Conservation (phyloP, 2,888 invertebrate genomes). For the Glomeris marginata region DNA sequence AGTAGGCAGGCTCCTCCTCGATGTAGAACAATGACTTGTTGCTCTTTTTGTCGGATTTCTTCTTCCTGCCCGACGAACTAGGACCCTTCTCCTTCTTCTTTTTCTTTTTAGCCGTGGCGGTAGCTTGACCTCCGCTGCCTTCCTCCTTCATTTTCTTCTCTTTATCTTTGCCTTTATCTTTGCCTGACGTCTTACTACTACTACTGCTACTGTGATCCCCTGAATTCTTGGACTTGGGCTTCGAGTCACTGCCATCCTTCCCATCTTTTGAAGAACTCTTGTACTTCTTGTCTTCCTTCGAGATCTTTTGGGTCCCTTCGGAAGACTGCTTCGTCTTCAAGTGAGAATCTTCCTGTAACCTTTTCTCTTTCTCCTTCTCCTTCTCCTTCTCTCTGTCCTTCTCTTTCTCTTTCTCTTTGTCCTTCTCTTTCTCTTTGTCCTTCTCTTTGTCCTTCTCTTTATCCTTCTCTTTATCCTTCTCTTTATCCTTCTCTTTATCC, state of each 20-base stretch:
- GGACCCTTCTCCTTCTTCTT: slow-evolving; percentile 4
- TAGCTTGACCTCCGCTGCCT: slow-evolving; percentile 18
- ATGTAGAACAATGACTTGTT: slow-evolving; percentile 73
- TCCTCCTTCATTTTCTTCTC: slow-evolving; percentile 13
- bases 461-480: slow-evolving; percentile 18
- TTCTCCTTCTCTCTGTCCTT: slow-evolving; percentile 23
- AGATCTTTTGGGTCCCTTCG: slow-evolving; percentile 22
- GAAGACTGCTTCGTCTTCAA: slow-evolving; percentile 18
- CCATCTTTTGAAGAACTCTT: slow-evolving; percentile 17
- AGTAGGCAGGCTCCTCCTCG: slow-evolving; percentile 75
- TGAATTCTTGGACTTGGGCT: neutral
- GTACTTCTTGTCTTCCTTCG: slow-evolving; percentile 24
- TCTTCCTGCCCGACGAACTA: slow-evolving; percentile 1
- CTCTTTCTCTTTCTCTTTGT: slow-evolving; percentile 23
- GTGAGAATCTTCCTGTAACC: slow-evolving; percentile 32
- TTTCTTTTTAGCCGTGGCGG: slow-evolving; percentile 33
- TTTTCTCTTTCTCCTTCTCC: slow-evolving; percentile 20
- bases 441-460: slow-evolving; percentile 10
- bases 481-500: slow-evolving; percentile 15
- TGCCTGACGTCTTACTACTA: slow-evolving; percentile 2
- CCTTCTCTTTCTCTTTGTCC: slow-evolving; percentile 23
- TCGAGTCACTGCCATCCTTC: slow-evolving; percentile 14
- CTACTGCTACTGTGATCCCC: neutral
- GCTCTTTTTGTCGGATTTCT: slow-evolving; percentile 41
- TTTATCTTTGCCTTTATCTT: slow-evolving; percentile 8